Base-by-base conservation (phyloP, 2,113 vertebrate genomes). In the Microcebus jonahi region DNA sequence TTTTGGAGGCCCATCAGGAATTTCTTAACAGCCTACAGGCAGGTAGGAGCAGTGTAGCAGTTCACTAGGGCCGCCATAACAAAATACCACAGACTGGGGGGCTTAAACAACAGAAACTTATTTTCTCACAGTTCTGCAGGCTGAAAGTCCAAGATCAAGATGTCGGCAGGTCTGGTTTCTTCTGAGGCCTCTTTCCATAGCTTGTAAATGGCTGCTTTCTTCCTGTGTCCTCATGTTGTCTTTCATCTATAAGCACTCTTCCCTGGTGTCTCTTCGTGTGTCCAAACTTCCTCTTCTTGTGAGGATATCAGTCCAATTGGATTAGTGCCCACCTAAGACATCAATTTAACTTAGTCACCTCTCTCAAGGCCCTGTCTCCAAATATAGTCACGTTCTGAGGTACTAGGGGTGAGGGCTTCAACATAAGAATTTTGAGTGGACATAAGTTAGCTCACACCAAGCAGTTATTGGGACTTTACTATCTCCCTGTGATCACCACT, bases 211-310 rank as follows among this genome's bases (percentile, higher is more conserved):
- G 27, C 70, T 12, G 0, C 39, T 10, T 18, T 31, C 71, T 57
- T 9, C 0, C 48, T 70, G 0, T 71, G 65, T 75, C 50, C 42
- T 65, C 39, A 29, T 0, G 0, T 55, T 29, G 31, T n/a, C 50
- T 77, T 59, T 93, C 27, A 39, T 87, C 5, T 9, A 1, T 39
- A 63, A 34, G 0, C 21, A 53, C 5, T 27, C 31, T 57, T 36
- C 45, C 8, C 15, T 70, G 29, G 3, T 25, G 1, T 48, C 42
- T 61, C 67, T 8, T 18, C 18, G 1, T 55, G 6, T 90, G 21
- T 50, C 45, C 23, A 48, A 29, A 70, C 59, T 34, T 68, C 39
- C 29, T 39, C 29, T 13, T 81, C 2, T 76, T 75, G 23, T 15
- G 68, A 55, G n/a, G 45, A 79, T 8, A 73, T 1, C 20, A 34